phyloP scores from a whole-genome alignment of 2,113 vertebrate genomes.

The Amazona guildingii region DNA sequence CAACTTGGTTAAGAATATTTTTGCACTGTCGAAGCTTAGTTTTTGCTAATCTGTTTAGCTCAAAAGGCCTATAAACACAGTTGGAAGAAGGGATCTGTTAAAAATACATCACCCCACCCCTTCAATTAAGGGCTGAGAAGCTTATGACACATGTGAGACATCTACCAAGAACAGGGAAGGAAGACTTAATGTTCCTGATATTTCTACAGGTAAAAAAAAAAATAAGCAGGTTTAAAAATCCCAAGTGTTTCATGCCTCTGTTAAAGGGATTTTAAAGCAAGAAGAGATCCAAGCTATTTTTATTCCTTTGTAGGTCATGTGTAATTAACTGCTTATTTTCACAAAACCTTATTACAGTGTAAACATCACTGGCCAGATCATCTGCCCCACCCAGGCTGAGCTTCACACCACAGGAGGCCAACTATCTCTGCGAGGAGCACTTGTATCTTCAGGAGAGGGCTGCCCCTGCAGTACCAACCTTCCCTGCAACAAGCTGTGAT shows the following conservation, averaged over 20 bases:
- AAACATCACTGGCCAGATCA: conserved; percentile 34
- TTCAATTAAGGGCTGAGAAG: conserved; percentile 64
- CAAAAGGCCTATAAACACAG: conserved; percentile 61
- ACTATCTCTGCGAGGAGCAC: background rate
- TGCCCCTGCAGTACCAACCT: background rate
- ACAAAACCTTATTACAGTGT: conserved; percentile 50
- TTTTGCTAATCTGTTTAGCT: conserved; percentile 49
- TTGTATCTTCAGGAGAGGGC: background rate
- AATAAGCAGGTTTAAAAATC: background rate
- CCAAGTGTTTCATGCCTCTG: background rate
- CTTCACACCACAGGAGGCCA: conserved; percentile 7
- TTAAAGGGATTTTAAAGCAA: conserved; percentile 24
- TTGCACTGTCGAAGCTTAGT: background rate
- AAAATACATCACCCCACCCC: conserved; percentile 66
- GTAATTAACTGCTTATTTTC: conserved; percentile 60
- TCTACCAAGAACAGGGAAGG: conserved; percentile 52
- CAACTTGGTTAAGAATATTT: background rate
- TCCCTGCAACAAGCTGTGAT: background rate
- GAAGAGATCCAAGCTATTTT: background rate
- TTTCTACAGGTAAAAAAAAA: conserved; percentile 4
- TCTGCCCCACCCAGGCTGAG: conserved; percentile 1
- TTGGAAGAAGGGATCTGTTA: conserved; percentile 62
- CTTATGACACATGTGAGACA: conserved; percentile 62
- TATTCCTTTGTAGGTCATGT: conserved; percentile 45
- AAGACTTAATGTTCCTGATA: conserved; percentile 49